Conservation (phyloP, 2,888 invertebrate species). For the Trissolcus japonicus region DNA sequence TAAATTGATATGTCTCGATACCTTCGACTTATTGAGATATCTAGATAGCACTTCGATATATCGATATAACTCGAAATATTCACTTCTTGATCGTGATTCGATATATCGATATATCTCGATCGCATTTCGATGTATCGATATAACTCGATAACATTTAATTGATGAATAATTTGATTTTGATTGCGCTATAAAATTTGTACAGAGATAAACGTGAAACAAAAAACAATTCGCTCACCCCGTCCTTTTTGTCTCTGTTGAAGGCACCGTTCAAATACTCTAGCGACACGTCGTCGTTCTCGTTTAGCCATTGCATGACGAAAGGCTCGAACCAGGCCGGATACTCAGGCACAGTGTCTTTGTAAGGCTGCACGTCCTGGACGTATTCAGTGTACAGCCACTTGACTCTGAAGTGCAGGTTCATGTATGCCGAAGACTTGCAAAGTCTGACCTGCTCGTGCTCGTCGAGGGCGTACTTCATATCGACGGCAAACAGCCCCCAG, state of each 20-base stretch:
- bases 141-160: too few species aligned
- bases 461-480: conserved; percentile 98
- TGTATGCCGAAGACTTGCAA: conserved; percentile 98
- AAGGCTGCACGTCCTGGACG: conserved; percentile 97
- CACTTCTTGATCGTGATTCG: too few species aligned
- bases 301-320: conserved; percentile 99
- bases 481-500: conserved; percentile 97
- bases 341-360: conserved; percentile 97
- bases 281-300: conserved; percentile 99
- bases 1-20: too few species aligned
- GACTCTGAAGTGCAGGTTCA: conserved; percentile 99
- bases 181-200: background rate
- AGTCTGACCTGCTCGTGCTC: conserved; percentile 97
- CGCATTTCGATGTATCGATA: conserved; percentile 9
- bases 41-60: too few species aligned
- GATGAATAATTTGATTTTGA: too few species aligned
- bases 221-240: conserved; percentile 82
- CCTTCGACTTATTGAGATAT: too few species aligned
- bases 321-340: conserved; percentile 99
- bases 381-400: conserved; percentile 99
- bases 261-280: conserved; percentile 99
- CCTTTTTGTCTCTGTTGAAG: conserved; percentile 97
- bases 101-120: too few species aligned
- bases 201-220: background rate
- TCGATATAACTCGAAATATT: too few species aligned